Evolutionary conservation across 2,113 vertebrate species (phyloP).

Genomic region (Syngnathus scovelli): DNA sequence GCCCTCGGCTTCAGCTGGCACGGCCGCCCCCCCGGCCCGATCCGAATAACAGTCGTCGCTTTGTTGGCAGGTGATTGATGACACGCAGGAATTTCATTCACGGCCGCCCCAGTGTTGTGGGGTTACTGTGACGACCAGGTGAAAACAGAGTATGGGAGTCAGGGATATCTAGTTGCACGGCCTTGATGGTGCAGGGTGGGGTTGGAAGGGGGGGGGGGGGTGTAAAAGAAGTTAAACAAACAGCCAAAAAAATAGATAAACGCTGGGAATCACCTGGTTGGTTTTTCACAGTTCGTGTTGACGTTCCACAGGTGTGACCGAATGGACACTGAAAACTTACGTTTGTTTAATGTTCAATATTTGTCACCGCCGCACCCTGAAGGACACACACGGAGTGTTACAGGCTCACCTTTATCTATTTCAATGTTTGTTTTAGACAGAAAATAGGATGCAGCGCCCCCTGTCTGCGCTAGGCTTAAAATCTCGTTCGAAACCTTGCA

Average conservation of each 20-base stretch:
- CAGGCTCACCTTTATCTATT: conserved; percentile 43
- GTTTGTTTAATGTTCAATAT: conserved; percentile 31
- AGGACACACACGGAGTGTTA: not conserved
- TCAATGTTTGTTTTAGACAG: conserved; percentile 57
- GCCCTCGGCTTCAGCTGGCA: conserved; percentile 40
- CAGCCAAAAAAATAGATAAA: conserved; percentile 56
- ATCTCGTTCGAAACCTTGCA: conserved; percentile 44
- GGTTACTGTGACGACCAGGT: conserved; percentile 75
- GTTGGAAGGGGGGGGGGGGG: not conserved
- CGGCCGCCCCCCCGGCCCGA: not conserved
- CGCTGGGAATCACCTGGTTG: conserved; percentile 55
- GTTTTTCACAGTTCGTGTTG: conserved; percentile 51
- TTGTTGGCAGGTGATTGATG: conserved; percentile 73
- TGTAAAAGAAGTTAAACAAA: conserved; percentile 62
- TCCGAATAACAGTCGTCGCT: conserved; percentile 66
- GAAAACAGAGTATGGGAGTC: conserved; percentile 58
- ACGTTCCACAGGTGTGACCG: conserved; percentile 31
- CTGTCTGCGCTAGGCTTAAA: conserved; percentile 37
- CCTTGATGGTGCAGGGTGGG: conserved; percentile 51
- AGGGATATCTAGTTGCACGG: conserved; percentile 63
- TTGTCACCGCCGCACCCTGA: not conserved
- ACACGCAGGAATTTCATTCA: conserved; percentile 73
- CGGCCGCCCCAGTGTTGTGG: conserved; percentile 59
- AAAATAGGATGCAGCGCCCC: conserved; percentile 35
- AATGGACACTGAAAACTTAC: conserved; percentile 24